Evolutionary conservation across 2,113 vertebrate genomes (phyloP), one percentile per base, ranked within the genome.

Genomic region (Erythrocercus mccallii): DNA sequence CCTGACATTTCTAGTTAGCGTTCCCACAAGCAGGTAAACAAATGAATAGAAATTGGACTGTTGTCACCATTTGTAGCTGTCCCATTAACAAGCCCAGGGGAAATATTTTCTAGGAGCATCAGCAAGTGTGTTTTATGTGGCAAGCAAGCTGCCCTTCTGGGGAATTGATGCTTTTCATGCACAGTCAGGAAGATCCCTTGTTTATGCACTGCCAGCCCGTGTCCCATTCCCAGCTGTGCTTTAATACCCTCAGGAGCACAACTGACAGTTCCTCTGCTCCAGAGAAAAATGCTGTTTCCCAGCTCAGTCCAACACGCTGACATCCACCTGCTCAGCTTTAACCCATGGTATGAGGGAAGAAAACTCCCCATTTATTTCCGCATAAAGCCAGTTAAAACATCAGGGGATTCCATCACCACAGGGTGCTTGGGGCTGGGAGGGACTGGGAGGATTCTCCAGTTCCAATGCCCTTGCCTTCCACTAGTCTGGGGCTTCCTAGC

Each of bases 1-100:
- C 74, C 90, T 94, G 95, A 91, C 88, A 74, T 77, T 83, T 81
- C 88, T 44, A n/a, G 51, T 88, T 81, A 86, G 91, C 44, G 72
- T 70, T 92, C 77, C 90, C 79, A 94, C 38, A 42, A 90, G 88
- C 76, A 95, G 92, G 76, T 92, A 66, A 93, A 77, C 68, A 88
- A 88, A 93, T 66, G 62, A 70, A 70, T n/a, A 54, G 84, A 86
- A 97, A 92, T 54, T 74, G 91, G 64, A 20, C 64, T 56, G 68
- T 90, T 90, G 86, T 45, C 76, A 90, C 92, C 72, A 37, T 19
- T 38, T 21, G 71, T 58, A 80, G 60, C 73, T 23, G 25, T 74
- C 68, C 80, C 68, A 85, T 81, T 95, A 96, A 90, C 60, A 68
- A 93, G 86, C 76, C 86, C 80, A 8, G 44, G 64, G 82, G 88